Conservation (phyloP, 2,888 invertebrate genomes). For the Caenorhabditis sp. region DNA sequence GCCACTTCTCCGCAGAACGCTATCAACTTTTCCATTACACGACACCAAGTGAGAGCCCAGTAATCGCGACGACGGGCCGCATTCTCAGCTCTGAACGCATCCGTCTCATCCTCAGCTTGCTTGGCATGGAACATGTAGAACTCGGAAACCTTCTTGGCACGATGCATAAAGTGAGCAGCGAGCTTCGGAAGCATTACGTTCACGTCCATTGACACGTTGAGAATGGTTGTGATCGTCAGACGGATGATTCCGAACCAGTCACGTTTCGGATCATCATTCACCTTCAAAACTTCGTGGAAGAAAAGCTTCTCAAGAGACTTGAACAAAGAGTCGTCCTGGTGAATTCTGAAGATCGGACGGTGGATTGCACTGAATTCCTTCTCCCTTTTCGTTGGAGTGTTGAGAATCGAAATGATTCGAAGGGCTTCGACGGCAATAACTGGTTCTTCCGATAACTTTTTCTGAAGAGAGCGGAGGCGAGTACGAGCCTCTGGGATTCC, state of each 20-base stretch:
- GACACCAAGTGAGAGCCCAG: constrained; percentile 39
- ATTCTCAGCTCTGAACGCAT: background rate
- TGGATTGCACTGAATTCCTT: constrained; percentile 4
- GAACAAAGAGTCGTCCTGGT: constrained; percentile 56
- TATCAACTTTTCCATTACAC: constrained; percentile 51
- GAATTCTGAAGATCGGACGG: constrained; percentile 48
- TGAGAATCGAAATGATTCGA: constrained; percentile 43
- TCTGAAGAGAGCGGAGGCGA: constrained; percentile 54
- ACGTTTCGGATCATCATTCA: constrained; percentile 23
- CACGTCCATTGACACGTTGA: constrained; percentile 57
- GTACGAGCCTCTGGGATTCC: constrained; percentile 33
- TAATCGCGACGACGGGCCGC: constrained; percentile 25
- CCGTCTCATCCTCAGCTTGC: background rate
- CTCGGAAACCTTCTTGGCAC: constrained; percentile 23
- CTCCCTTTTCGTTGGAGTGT: constrained; percentile 7
- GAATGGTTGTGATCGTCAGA: constrained; percentile 35
- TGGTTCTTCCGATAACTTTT: constrained; percentile 27
- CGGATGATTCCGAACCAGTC: constrained; percentile 60
- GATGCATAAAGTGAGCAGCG: constrained; percentile 34
- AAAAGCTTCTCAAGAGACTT: constrained; percentile 53
- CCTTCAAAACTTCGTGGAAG: constrained; percentile 41
- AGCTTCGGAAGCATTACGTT: constrained; percentile 45
- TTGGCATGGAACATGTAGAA: constrained; percentile 42
- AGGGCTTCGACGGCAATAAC: constrained; percentile 45
- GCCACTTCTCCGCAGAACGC: constrained; percentile 58